A percentile compares a stretch with the other conserved stretches of the same genome.
These are phyloP conservation scores for Aix galericulata DNA, from an alignment of 2,113 vertebrate species.

Conservation along the genomic window DNA sequence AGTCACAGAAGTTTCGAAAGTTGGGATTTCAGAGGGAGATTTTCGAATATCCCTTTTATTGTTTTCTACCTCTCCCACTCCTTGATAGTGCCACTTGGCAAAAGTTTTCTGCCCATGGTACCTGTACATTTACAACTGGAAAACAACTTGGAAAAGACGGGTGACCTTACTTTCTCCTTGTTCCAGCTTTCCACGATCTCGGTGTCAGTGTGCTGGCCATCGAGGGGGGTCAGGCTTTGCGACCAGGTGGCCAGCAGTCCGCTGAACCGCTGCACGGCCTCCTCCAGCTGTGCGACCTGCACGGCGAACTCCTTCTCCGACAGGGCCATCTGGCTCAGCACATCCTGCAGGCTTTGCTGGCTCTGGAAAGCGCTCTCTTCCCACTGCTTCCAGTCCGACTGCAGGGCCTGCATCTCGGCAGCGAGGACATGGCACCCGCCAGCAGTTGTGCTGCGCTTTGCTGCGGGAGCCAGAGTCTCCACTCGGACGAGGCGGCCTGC, in stretches of 20 bases:
- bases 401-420: conserved; percentile 89
- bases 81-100: neutral
- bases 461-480: conserved; percentile 80
- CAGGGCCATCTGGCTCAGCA: conserved; percentile 82
- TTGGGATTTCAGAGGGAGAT: accelerated
- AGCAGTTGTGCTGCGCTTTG: conserved; percentile 83
- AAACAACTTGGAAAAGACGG: neutral
- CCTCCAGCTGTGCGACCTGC: conserved; percentile 82
- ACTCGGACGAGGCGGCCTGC: conserved; percentile 86
- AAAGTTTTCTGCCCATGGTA: neutral
- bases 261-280: conserved; percentile 78
- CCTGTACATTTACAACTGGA: neutral
- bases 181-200: conserved; percentile 88
- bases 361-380: conserved; percentile 84
- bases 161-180: conserved; percentile 83
- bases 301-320: conserved; percentile 86
- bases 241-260: conserved; percentile 80
- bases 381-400: conserved; percentile 91
- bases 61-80: neutral
- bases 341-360: conserved; percentile 79
- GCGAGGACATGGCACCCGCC: conserved; percentile 85
- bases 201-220: conserved; percentile 84
- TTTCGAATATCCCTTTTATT: neutral
- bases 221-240: conserved; percentile 79
- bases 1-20: neutral